A percentile compares a stretch with the other conserved stretches of the same genome.
Conservation (phyloP, 2,797 vertebrate species). For the Cyclura pinguis region DNA sequence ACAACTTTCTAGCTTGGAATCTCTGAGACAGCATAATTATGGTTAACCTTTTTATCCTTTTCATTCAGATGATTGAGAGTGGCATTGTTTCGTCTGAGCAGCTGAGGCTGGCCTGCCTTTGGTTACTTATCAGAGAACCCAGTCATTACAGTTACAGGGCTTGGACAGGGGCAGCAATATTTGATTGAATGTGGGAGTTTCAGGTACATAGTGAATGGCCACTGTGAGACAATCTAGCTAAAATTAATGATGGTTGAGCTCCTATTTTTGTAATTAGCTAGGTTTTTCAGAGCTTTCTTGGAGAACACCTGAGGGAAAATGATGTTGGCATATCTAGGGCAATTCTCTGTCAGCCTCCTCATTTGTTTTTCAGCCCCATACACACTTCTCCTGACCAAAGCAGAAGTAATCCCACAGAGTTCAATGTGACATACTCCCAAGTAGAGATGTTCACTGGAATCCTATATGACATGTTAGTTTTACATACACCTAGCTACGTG, state of each 20-base stretch:
- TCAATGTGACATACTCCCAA: too few relatives aligned
- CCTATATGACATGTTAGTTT: too few relatives aligned
- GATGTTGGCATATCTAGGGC: not conserved
- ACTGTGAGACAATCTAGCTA: not conserved
- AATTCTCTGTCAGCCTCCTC: not conserved
- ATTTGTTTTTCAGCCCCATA: not conserved
- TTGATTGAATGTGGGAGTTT: not conserved
- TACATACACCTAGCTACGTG: too few relatives aligned
- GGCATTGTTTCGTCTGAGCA: not conserved
- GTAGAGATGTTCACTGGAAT: too few relatives aligned
- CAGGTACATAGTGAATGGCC: not conserved
- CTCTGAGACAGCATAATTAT: not conserved
- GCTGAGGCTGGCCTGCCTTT: not conserved
- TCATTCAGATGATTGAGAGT: not conserved
- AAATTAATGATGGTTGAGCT: not conserved
- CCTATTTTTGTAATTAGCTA: conserved; percentile 12
- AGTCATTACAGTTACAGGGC: not conserved
- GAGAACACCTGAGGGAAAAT: not conserved
- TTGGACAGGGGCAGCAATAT: not conserved
- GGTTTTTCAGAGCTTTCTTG: conserved; percentile 24
- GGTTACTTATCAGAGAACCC: not conserved
- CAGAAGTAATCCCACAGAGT: too few relatives aligned
- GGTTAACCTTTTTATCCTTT: not conserved
- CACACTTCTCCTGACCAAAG: too few relatives aligned
- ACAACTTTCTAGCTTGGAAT: not conserved